These are phyloP conservation scores for Catamblyrhynchus diadema DNA, from an alignment of 2,797 vertebrate genomes.

Conservation along the genomic window DNA sequence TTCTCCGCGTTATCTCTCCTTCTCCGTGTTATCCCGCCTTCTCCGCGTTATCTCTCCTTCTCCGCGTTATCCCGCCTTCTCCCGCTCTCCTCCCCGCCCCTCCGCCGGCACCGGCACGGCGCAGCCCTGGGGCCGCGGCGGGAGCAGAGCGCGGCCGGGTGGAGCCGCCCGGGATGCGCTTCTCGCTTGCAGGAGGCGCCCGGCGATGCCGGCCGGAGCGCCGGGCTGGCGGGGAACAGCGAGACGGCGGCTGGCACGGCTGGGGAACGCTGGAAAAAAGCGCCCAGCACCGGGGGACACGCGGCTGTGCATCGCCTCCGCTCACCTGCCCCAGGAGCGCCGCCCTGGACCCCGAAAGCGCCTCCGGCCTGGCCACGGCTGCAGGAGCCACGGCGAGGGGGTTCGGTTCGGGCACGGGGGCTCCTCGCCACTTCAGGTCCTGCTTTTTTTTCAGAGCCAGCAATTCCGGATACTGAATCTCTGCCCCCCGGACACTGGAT, in stretches of 20 bases:
- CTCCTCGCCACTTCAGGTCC: not conserved
- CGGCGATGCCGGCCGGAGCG: not conserved
- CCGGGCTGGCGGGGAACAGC: not conserved
- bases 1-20: not conserved
- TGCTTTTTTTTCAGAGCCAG: not conserved
- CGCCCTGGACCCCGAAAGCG: fast-evolving
- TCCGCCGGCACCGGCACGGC: not conserved
- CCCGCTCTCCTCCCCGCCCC: not conserved
- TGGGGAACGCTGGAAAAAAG: not conserved
- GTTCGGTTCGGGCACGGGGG: fast-evolving
- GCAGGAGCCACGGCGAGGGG: fast-evolving
- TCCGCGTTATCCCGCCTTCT: not conserved
- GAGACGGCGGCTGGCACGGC: not conserved
- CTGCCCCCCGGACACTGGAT: not conserved
- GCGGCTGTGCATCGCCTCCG: not conserved
- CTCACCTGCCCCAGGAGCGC: not conserved
- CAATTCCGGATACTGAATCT: not conserved
- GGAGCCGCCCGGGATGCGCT: not conserved
- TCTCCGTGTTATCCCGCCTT: not conserved
- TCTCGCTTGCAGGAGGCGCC: fast-evolving
- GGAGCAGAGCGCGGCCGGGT: not conserved
- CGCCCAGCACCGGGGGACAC: fast-evolving
- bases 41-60: not conserved
- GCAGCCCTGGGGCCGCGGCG: not conserved
- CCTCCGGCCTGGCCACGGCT: not conserved